These are phyloP conservation scores for Phocoena phocoena DNA, from an alignment of 2,113 vertebrate species.

Conservation along the genomic window DNA sequence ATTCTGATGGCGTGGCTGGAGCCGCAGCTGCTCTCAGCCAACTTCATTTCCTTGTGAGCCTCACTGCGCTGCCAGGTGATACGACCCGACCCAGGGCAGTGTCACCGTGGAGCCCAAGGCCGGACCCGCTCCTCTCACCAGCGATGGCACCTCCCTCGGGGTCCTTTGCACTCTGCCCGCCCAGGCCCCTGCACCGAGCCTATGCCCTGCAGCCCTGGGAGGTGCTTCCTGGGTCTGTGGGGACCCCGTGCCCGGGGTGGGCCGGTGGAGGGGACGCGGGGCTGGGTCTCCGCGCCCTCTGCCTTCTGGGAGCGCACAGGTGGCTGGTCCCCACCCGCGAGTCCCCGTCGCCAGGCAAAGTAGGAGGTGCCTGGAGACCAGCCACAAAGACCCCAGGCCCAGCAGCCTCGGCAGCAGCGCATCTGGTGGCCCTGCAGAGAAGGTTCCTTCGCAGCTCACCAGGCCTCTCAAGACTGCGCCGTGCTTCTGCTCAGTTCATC, in stretches of 20 bases:
- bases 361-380: neutral
- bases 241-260: rapidly evolving
- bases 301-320: neutral
- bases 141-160: neutral
- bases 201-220: neutral
- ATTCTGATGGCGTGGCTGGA: too few species aligned
- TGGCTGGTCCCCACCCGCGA: neutral
- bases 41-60: neutral
- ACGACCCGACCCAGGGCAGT: too few species aligned
- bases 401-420: neutral
- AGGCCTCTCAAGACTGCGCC: neutral
- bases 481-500: too few species aligned
- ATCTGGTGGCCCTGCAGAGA: neutral
- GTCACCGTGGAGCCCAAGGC: too few species aligned
- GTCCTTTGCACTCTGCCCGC: too few species aligned
- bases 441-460: neutral
- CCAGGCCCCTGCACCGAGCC: neutral
- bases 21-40: neutral
- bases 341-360: neutral
- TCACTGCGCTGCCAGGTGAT: neutral
- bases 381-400: neutral
- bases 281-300: too few species aligned
- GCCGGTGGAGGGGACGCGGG: neutral
- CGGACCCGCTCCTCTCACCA: neutral
- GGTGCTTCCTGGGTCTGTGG: rapidly evolving